Conservation (phyloP, 1,140 invertebrate species). For the Dendroctonus ponderosae region DNA sequence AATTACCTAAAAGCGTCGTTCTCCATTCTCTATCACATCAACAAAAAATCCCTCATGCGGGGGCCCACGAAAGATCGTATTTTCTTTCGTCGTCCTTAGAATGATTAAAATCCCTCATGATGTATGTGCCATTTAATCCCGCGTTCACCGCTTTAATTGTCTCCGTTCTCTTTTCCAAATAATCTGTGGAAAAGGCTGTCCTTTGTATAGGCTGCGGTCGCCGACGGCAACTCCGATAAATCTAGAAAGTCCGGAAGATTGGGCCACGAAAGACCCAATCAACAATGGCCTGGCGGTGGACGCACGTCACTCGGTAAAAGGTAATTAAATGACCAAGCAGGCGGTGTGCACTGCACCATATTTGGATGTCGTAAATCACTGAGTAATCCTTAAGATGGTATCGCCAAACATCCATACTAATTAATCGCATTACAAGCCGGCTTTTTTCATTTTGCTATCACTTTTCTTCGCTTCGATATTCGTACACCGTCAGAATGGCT, state of each 20-base stretch:
- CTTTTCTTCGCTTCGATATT: no score
- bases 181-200: constrained; percentile 23
- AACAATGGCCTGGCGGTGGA: constrained; percentile 23
- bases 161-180: constrained; percentile 23
- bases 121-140: constrained; percentile 30
- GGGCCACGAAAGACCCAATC: constrained; percentile 29
- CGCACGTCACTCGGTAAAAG: constrained; percentile 27
- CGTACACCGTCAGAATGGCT: no score
- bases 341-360: constrained; percentile 35
- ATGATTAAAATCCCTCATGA: constrained; percentile 25
- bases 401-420: constrained; percentile 17
- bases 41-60: neutral
- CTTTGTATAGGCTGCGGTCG: constrained; percentile 20
- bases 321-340: constrained; percentile 35
- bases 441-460: no score
- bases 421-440: neutral
- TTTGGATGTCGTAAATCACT: constrained; percentile 37
- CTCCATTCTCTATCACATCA: no score
- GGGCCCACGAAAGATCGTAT: constrained; percentile 9
- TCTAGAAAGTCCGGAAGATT: constrained; percentile 18
- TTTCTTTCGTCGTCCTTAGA: constrained; percentile 11
- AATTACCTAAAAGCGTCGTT: no score
- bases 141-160: constrained; percentile 28
- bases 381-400: constrained; percentile 38
- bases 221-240: constrained; percentile 21